Base-by-base conservation (phyloP, 1,140 invertebrate species). In the Hycleus cichorii region DNA sequence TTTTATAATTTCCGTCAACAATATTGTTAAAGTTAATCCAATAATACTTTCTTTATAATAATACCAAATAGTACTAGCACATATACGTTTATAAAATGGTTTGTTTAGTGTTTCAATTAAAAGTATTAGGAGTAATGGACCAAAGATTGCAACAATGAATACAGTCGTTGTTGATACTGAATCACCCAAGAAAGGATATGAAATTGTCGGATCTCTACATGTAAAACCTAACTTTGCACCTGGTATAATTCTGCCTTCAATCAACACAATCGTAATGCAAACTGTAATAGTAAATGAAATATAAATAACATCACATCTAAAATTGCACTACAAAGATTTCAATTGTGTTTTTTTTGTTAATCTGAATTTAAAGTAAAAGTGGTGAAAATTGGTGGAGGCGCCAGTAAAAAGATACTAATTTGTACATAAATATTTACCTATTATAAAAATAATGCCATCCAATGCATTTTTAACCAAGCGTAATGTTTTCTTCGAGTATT, bases 161-260 rank as follows among this genome's bases (percentile, higher is more conserved):
- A 80, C 61, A 60, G 70, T 59, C 18, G 73, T 69, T 56, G 73
- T 69, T 9, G 74, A 75, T 9, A 86, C 74, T 0, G 83, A 84
- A 42, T 86, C 84, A 4, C 83, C 84, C 0, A 66, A 76, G 59
- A 74, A 86, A 39, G 78, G 78, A 53, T 78, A 74, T 0, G 80
- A 81, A 18, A 86, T 75, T 49, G 78, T 78, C 1, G 82, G 82
- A 63, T 86, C 84, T 53, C 82, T 80, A 66, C 84, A 86, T 25
- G 72, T 76, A 62, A 84, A 86, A 1, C 83, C 83, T 3, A 77
- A 64, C 46, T 74, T 74, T 10, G 76, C 74, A 7, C 74, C 73
- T 0, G 82, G 82, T 2, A 83, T 44, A 0, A 74, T 49, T 24
- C 76, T 78, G 10, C 76, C 71, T 64, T 83, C 80, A 45, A 82